Evolutionary conservation across 2,888 invertebrate genomes (phyloP), one percentile per base, ranked within the genome.

Genomic region (Habroteleia sp.): DNA sequence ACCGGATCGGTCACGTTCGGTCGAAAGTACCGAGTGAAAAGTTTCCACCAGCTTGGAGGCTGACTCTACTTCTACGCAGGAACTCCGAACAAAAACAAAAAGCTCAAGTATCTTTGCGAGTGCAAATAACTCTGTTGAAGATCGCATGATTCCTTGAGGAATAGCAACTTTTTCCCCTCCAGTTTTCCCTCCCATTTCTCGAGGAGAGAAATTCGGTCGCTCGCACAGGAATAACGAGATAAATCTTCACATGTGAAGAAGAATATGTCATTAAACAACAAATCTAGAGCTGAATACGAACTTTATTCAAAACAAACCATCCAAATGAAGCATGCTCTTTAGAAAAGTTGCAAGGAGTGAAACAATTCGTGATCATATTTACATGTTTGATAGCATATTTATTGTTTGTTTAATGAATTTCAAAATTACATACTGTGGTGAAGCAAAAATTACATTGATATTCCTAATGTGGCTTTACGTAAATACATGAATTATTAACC

Each of bases 1-100:
- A 84, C 83, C 83, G 89, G 90, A 90, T 90, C 91, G 90, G 90
- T 91, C 91, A 91, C 91, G 90, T 91, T 89, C 84, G 80, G 82
- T 81, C 82, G 80, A 81, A 79, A 78, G 81, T 79, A 80, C 68
- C 80, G 77, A 81, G 77, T 77, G 77, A 77, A 85, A 86, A 85
- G 78, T 86, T 87, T 84, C 80, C 73, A 72, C 58, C 74, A 63
- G 66, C 75, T 68, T 63, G 73, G 66, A 79, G 79, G 54, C 52
- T 14, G 71, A 62, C 58, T 54, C 42, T 29, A 33, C 14, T 33
- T 33, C 46, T 10, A 16, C 42, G 52, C 33, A 35, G 65, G 37
- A 39, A 68, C 37, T 62, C n/a, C 42, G 37, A 74, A 74, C 62
- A 63, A 63, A 62, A 74, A 74, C 74, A 74, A 74, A 69, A 68